Percentiles rank a stretch among this genome's conserved stretches.
Evolutionary conservation across 1,140 invertebrate genomes (phyloP).

Genomic region (Ectropis grisescens): DNA sequence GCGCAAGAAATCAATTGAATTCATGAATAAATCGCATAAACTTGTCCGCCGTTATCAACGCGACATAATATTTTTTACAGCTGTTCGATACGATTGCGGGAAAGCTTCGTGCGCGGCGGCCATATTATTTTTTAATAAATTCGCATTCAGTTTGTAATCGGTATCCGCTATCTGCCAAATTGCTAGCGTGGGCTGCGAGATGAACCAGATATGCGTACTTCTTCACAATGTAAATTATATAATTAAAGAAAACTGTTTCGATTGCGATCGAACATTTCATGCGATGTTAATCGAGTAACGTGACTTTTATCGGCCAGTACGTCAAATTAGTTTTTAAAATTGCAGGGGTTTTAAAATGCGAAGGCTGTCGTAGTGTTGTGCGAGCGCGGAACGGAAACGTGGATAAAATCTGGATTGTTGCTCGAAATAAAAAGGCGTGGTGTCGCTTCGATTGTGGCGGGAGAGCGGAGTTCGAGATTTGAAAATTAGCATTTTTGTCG

Average conservation of each 20-base stretch:
- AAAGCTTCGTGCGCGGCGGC: slow-evolving; percentile 9
- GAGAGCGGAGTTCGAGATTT: slow-evolving; percentile 46
- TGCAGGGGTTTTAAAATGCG: slow-evolving; percentile 9
- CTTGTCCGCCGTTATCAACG: slow-evolving; percentile 22
- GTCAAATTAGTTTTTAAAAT: slow-evolving; percentile 16
- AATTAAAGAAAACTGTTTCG: slow-evolving; percentile 57
- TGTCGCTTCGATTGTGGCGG: slow-evolving; percentile 15
- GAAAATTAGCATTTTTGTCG: slow-evolving; percentile 68
- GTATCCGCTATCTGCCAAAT: slow-evolving; percentile 42
- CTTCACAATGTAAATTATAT: slow-evolving; percentile 55
- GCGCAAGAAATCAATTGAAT: slow-evolving; percentile 36
- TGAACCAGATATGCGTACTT: slow-evolving; percentile 31
- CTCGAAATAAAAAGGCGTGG: slow-evolving; percentile 22
- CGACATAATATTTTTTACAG: slow-evolving; percentile 25
- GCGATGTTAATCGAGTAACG: slow-evolving; percentile 32
- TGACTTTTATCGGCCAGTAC: slow-evolving; percentile 22
- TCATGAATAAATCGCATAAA: slow-evolving; percentile 46
- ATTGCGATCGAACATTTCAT: slow-evolving; percentile 34
- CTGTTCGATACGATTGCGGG: slow-evolving; percentile 7
- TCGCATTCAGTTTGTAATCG: slow-evolving; percentile 35
- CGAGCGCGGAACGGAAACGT: slow-evolving; percentile 2
- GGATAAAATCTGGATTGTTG: slow-evolving; percentile 24
- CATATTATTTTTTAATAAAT: slow-evolving; percentile 28
- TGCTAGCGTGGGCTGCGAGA: slow-evolving; percentile 31
- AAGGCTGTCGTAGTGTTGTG: slow-evolving; percentile 6